Evolutionary conservation across 2,888 invertebrate genomes (phyloP).

Genomic region (Matsumyia berberina): DNA sequence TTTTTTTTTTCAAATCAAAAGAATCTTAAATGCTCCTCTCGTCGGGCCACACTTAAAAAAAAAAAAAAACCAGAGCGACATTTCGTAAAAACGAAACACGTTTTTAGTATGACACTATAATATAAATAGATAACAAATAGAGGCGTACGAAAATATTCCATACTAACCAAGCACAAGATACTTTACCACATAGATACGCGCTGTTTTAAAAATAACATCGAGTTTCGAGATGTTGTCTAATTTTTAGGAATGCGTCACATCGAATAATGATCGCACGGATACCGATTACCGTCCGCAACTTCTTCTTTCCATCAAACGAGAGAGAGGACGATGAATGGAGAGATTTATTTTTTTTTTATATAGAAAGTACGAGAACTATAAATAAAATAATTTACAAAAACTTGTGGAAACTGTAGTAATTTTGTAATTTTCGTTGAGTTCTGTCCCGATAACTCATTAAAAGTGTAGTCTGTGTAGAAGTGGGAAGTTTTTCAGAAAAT

Average conservation of each 20-base stretch:
- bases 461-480: too few species aligned
- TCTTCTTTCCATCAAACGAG: not conserved
- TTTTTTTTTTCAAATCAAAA: too few species aligned
- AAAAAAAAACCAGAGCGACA: slow-evolving; percentile 23
- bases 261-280: slow-evolving; percentile 29
- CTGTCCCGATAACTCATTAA: too few species aligned
- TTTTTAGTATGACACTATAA: slow-evolving; percentile 50
- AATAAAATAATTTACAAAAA: too few species aligned
- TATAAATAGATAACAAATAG: slow-evolving; percentile 55
- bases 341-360: too few species aligned
- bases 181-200: slow-evolving; percentile 35
- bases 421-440: too few species aligned
- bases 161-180: slow-evolving; percentile 37
- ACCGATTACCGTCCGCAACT: slow-evolving; percentile 12
- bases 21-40: too few species aligned
- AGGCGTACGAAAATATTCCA: slow-evolving; percentile 45
- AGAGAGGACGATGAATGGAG: not conserved
- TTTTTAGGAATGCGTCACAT: slow-evolving; percentile 45
- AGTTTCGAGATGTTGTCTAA: slow-evolving; percentile 36
- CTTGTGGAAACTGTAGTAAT: too few species aligned
- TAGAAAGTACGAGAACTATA: too few species aligned
- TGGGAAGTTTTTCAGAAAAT: too few species aligned
- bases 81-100: slow-evolving; percentile 49
- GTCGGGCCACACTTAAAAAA: too few species aligned
- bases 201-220: slow-evolving; percentile 59